Conservation (phyloP, 2,113 vertebrate genomes). For the Oreochromis spilurus region DNA sequence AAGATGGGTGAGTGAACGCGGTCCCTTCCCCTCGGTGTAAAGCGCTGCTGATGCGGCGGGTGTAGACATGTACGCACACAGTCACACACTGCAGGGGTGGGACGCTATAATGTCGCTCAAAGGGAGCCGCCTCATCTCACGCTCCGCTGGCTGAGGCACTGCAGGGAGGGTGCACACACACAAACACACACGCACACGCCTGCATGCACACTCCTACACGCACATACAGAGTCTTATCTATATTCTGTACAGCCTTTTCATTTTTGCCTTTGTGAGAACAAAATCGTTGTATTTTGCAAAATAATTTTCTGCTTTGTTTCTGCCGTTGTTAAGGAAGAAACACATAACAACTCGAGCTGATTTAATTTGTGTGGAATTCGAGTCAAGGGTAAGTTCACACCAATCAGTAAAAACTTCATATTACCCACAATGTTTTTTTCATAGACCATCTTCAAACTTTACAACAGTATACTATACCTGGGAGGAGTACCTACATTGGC, state of each 20-base stretch:
- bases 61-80: not conserved
- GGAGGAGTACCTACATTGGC: not conserved
- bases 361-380: not conserved
- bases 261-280: not conserved
- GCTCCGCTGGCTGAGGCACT: constrained; percentile 30
- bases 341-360: not conserved
- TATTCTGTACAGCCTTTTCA: not conserved
- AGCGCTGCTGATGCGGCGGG: constrained; percentile 43
- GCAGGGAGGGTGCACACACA: not conserved
- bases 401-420: not conserved
- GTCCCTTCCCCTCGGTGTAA: constrained; percentile 15
- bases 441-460: not conserved
- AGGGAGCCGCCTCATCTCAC: constrained; percentile 36
- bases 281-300: not conserved
- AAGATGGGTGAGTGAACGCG: not conserved
- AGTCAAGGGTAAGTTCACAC: not conserved
- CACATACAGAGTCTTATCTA: not conserved
- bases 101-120: constrained; percentile 27
- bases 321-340: not conserved
- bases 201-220: not conserved
- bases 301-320: not conserved
- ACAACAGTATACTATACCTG: not conserved
- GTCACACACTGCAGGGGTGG: constrained; percentile 7
- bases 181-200: not conserved
- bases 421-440: not conserved